phyloP scores from a whole-genome alignment of 1,140 invertebrate species.

The Babylonia areolata region DNA sequence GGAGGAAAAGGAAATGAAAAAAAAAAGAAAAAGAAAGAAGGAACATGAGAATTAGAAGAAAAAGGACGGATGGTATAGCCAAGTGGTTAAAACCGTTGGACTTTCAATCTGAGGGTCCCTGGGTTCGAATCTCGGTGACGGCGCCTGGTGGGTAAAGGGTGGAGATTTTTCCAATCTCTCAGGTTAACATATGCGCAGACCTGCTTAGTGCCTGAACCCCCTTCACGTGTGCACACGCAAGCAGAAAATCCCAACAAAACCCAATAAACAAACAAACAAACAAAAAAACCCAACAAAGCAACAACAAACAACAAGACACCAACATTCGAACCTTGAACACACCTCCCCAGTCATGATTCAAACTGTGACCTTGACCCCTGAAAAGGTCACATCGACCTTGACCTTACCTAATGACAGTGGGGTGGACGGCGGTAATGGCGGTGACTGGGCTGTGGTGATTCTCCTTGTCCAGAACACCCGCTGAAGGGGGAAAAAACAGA shows the following conservation, averaged over 20 bases:
- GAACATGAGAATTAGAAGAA: neutral
- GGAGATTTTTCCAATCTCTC: too few species aligned
- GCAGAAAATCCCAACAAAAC: neutral
- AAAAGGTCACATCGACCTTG: neutral
- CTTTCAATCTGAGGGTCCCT: too few species aligned
- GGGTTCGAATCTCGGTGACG: too few species aligned
- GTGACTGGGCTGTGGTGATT: constrained; percentile 72
- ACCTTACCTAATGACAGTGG: constrained; percentile 43
- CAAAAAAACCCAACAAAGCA: neutral
- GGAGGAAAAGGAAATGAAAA: neutral
- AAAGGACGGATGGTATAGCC: neutral
- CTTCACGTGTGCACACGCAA: too few species aligned
- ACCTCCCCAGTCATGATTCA: too few species aligned
- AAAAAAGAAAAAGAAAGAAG: neutral
- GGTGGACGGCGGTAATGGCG: constrained; percentile 57
- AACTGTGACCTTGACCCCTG: neutral
- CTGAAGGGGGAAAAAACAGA: constrained; percentile 44
- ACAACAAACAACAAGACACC: neutral
- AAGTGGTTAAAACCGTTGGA: too few species aligned
- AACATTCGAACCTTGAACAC: too few species aligned
- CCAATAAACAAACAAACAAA: neutral
- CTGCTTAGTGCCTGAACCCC: too few species aligned
- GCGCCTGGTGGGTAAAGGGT: too few species aligned
- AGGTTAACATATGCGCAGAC: too few species aligned
- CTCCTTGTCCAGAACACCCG: constrained; percentile 64